These are phyloP conservation scores for Protosalanx chinensis DNA, from an alignment of 2,797 vertebrate species.

Conservation along the genomic window DNA sequence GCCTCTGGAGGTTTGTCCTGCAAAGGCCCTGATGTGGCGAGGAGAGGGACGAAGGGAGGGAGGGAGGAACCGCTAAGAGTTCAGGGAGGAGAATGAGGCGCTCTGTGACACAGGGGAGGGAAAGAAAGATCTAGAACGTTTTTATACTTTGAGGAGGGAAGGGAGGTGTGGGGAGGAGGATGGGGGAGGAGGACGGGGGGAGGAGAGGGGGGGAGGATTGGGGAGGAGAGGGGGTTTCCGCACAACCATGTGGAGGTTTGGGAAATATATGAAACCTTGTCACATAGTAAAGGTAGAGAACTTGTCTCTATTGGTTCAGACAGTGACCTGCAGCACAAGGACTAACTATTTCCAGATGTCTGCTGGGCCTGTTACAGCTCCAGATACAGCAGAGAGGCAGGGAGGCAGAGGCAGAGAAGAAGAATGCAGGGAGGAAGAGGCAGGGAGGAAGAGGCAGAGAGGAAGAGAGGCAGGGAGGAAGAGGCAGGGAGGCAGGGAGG, in stretches of 20 bases:
- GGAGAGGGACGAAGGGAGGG: neutral
- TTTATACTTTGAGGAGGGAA: neutral
- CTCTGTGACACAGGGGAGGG: neutral
- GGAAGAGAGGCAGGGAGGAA: neutral
- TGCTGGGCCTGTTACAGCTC: conserved; percentile 50
- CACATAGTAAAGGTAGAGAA: conserved; percentile 58
- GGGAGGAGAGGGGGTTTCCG: conserved; percentile 31
- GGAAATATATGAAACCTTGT: conserved; percentile 65
- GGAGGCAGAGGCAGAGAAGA: neutral
- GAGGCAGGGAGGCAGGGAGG: neutral
- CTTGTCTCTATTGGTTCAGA: conserved; percentile 64
- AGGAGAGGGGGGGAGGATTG: conserved; percentile 2
- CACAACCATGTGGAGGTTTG: conserved; percentile 39
- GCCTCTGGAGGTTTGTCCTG: neutral
- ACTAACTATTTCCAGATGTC: conserved; percentile 72
- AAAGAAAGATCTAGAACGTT: neutral
- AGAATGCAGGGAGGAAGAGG: too few species aligned
- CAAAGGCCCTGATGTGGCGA: neutral
- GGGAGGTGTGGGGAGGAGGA: conserved; percentile 12
- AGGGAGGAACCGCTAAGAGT: neutral
- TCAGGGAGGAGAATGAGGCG: neutral
- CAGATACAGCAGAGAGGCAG: neutral
- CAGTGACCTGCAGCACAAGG: conserved; percentile 61
- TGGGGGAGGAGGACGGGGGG: conserved; percentile 3
- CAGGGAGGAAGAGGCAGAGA: conserved; percentile 6